phyloP scores from a whole-genome alignment of 2,797 vertebrate genomes.

The Labeo calbasu region DNA sequence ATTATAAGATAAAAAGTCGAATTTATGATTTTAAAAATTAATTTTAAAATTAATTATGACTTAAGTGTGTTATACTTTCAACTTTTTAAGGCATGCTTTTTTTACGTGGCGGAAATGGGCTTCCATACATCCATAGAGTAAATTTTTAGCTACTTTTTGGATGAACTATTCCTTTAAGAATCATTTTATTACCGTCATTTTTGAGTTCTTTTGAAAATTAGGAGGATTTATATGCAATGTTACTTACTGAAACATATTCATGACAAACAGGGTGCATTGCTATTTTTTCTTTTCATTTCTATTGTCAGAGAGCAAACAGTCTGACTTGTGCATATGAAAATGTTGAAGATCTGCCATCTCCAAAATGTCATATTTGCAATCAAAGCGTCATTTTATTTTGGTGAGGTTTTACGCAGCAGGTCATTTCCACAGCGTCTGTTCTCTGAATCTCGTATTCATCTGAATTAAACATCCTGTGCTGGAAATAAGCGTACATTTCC shows the following conservation, averaged over 20 bases:
- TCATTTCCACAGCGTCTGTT: neutral
- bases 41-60: no score
- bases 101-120: no score
- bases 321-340: neutral
- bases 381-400: neutral
- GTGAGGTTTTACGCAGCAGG: neutral
- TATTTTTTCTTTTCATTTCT: neutral
- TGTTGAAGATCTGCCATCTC: neutral
- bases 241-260: neutral
- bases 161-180: no score
- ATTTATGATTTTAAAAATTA: no score
- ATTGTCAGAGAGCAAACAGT: neutral
- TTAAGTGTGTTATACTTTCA: no score
- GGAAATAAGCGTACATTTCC: neutral
- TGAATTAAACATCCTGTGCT: slow-evolving; percentile 9
- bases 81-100: no score
- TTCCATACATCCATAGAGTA: no score
- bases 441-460: slow-evolving; percentile 21
- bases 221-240: neutral
- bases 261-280: neutral
- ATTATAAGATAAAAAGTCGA: no score
- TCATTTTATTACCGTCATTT: neutral
- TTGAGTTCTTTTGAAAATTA: neutral
- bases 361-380: neutral
- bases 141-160: no score